Evolutionary conservation across 2,797 vertebrate species (phyloP), one percentile per base, ranked within the genome.

Genomic region (Gila robusta): DNA sequence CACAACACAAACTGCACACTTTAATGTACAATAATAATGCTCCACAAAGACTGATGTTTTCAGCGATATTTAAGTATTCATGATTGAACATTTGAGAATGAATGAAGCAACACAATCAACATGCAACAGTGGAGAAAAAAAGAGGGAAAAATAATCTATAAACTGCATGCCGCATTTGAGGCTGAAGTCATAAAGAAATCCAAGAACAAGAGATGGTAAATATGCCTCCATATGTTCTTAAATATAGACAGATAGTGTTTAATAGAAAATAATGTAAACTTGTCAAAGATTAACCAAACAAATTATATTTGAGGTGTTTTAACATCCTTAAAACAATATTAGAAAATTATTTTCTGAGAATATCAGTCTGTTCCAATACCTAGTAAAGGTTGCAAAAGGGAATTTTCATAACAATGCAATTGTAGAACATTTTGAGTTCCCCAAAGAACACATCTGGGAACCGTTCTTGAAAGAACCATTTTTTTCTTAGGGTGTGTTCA

Each of bases 181-280:
- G 11, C n/a, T 44, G 5, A 64, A 41, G 76, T 8, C 41, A 79
- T 28, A 41, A 62, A 79, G 54, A 79, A 79, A 78, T 78, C 35
- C 32, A n/a, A 3, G 12, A 28, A 8, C 23, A 26, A 26, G 6
- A 41, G n/a, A 10, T 64, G 16, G 39, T 47, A 39, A 26, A 56
- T 54, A 77, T 39, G 1, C 28, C 3, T 35, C 11, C 6, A 37
- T 10, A 54, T 41, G 4, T 78, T 62, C 6, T 41, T 54, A 35
- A 54, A 54, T 35, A 7, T 28, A 21, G 10, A 62, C 11, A 54
- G 10, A 74, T 21, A 21, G 21, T 74, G 9, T 52, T 72, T 44
- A 44, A 44, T n/a, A 16, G 14, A 47, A 47, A 72, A 72, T 39
- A n/a, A 71, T 47, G 41, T 6, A 7, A 41, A 52, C 17, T 19